These are phyloP conservation scores for Tipula lateralis DNA, from an alignment of 2,888 invertebrate species.

Conservation along the genomic window DNA sequence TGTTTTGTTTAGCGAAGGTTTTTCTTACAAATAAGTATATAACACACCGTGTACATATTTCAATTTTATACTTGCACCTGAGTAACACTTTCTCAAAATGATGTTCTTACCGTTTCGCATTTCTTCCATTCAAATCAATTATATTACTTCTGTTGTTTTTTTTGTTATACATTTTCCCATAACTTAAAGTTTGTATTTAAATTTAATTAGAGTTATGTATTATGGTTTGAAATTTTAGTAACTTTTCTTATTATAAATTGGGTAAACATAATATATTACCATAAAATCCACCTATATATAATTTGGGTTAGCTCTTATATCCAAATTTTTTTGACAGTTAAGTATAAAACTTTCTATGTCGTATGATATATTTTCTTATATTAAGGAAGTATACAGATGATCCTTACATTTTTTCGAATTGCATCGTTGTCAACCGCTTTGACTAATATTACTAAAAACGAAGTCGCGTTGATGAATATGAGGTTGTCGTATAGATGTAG, in stretches of 20 bases:
- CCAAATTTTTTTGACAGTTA: not conserved
- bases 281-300: not conserved
- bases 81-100: slow-evolving; percentile 4
- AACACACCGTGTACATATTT: not conserved
- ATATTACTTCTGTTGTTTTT: not conserved
- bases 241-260: not conserved
- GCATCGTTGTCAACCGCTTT: too few species aligned
- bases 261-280: too few species aligned
- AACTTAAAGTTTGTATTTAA: not conserved
- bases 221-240: not conserved
- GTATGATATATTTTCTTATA: not conserved
- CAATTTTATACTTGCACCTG: not conserved
- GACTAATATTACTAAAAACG: too few species aligned
- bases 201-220: not conserved
- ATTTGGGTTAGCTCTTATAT: not conserved
- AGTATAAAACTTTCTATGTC: not conserved
- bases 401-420: too few species aligned
- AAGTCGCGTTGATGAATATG: too few species aligned
- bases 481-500: too few species aligned
- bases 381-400: not conserved
- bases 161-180: not conserved
- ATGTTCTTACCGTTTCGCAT: not conserved
- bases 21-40: not conserved
- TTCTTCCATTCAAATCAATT: slow-evolving; percentile 11
- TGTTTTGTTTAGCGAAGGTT: not conserved